phyloP scores from a whole-genome alignment of 2,797 vertebrate genomes.

The Acipenser transmontanus region DNA sequence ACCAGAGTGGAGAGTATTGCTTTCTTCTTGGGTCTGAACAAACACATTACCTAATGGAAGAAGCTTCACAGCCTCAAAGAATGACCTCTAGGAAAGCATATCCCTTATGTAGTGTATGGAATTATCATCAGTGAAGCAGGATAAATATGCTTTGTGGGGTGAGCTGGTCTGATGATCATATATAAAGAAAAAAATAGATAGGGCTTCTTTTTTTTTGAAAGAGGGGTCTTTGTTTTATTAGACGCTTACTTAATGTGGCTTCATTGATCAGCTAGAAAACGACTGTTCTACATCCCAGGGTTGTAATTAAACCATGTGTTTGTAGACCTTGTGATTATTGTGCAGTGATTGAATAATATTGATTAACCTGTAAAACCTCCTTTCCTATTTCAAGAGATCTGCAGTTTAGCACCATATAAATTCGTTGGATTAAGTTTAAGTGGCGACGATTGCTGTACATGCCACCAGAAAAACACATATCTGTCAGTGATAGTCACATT shows the following conservation, averaged over 20 bases:
- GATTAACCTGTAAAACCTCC: not conserved
- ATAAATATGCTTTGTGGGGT: too few relatives aligned
- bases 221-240: too few relatives aligned
- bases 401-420: not conserved
- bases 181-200: not conserved
- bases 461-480: too few relatives aligned
- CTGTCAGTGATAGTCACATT: too few relatives aligned
- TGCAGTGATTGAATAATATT: not conserved
- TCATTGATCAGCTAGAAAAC: too few relatives aligned
- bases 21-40: conserved; percentile 20
- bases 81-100: conserved; percentile 1
- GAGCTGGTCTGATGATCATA: not conserved
- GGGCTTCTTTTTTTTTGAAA: not conserved
- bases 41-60: conserved; percentile 22
- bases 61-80: conserved; percentile 6
- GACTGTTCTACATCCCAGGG: too few relatives aligned
- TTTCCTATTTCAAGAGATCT: not conserved
- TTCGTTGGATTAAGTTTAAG: too few relatives aligned
- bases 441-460: too few relatives aligned
- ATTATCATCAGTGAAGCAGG: conserved; percentile 6
- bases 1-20: conserved; percentile 11
- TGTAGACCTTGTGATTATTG: not conserved
- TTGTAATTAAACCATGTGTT: not conserved
- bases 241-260: too few relatives aligned
- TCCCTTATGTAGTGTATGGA: conserved; percentile 10